Base-by-base conservation (phyloP, 2,797 vertebrate species). In the Simalia tracyae region DNA sequence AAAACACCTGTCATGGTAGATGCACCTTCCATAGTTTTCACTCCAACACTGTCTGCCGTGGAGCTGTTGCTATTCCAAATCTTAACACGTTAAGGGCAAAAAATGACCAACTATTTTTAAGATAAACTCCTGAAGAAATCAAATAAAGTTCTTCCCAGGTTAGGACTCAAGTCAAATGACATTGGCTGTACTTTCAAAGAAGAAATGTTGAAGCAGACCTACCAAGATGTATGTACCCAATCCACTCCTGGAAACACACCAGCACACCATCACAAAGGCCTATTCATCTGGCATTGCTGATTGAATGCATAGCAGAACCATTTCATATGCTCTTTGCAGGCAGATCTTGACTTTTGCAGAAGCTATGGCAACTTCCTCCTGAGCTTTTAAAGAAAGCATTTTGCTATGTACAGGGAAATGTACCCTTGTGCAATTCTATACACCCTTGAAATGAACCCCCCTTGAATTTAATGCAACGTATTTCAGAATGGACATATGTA, bases 1-100 rank as follows among this genome's bases (percentile, higher is more conserved):
- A 91, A 96, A 94, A 94, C 95, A 95, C 93, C 95, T 96, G 95
- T 94, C 93, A 96, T 81, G 50, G 59, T 68, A 42, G 31, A 36
- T 54, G 89, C 91, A 94, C 91, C 92, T 95, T 93, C 90, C 91
- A 92, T 92, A 93, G 86, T 90, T 94, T 90, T 90, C 88, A 91
- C 86, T 94, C 91, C 7, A 88, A 19, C 87, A 68, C 89, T 26
- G 84, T 92, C 85, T 90, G 36, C 88, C 72, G 64, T 92, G 93
- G 57, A 24, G 26, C 81, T 94, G 87, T 36, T 36, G 72, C 84
- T n/a, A 60, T 95, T 89, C 92, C 57, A 95, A 91, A 68, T 59
- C 85, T 94, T 90, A 57, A 36, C 46, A 87, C 10, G 36, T n/a
- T 88, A 90, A 24, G 5, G 28, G 11, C 50, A 87, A 91, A 91